phyloP scores from a whole-genome alignment of 2,113 vertebrate species.

The Probosciger aterrimus region DNA sequence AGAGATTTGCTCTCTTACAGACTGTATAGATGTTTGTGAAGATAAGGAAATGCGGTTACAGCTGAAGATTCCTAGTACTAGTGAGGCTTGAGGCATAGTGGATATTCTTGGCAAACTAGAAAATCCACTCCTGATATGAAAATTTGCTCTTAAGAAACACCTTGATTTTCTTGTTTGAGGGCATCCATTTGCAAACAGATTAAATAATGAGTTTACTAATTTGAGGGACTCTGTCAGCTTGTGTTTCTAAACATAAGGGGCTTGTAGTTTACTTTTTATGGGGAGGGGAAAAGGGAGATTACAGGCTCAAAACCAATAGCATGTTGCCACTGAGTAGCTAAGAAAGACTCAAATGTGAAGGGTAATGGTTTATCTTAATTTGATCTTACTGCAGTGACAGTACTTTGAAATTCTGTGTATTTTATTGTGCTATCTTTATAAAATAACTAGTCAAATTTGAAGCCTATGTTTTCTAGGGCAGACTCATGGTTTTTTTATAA shows the following conservation, averaged over 20 bases:
- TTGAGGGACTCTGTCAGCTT: neutral
- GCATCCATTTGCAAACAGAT: neutral
- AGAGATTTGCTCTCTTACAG: neutral
- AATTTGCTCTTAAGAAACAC: neutral
- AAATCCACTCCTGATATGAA: neutral
- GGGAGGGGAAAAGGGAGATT: neutral
- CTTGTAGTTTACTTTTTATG: neutral
- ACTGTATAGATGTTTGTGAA: neutral
- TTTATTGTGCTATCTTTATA: neutral
- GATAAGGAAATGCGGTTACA: neutral
- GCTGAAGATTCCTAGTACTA: neutral
- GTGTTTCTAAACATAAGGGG: neutral
- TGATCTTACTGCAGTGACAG: neutral
- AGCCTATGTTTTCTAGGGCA: neutral
- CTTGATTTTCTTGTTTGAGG: neutral
- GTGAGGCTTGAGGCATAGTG: neutral
- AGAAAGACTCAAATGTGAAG: neutral
- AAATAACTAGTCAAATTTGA: neutral
- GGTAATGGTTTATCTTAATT: neutral
- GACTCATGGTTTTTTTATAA: neutral
- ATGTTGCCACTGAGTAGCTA: neutral
- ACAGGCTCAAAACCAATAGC: neutral
- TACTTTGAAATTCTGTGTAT: neutral
- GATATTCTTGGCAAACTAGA: neutral
- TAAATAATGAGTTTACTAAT: neutral